A percentile compares a stretch with the other conserved stretches of the same genome.
phyloP scores from a whole-genome alignment of 2,113 vertebrate genomes.

The Tupaia tana region DNA sequence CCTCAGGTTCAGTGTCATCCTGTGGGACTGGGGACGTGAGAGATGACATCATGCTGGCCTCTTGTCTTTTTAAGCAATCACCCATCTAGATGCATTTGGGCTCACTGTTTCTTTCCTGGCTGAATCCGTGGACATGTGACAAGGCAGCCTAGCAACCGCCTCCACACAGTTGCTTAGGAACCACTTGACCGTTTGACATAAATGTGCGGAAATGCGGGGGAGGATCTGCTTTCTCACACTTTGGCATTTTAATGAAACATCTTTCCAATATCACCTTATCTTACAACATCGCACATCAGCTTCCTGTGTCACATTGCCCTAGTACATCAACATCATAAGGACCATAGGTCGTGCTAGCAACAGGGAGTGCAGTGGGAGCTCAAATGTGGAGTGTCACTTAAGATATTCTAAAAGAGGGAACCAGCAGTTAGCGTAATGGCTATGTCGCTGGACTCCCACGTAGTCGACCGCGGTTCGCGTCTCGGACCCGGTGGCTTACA shows the following conservation, averaged over 20 bases:
- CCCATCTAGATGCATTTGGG: neutral
- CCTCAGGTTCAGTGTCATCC: neutral
- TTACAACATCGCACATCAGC: constrained; percentile 67
- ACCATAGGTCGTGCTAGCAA: constrained; percentile 65
- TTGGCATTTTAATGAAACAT: constrained; percentile 79
- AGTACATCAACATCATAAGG: constrained; percentile 59
- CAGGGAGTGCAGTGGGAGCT: neutral
- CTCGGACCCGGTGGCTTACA: too few species aligned
- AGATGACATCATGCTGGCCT: neutral
- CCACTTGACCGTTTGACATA: constrained; percentile 46
- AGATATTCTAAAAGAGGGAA: constrained; percentile 89
- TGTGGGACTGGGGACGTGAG: neutral
- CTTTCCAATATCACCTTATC: constrained; percentile 73
- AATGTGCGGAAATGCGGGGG: neutral
- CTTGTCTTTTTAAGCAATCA: constrained; percentile 21
- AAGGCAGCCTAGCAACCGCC: constrained; percentile 29
- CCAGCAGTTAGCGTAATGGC: too few species aligned
- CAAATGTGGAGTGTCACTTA: constrained; percentile 84
- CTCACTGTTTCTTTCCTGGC: neutral
- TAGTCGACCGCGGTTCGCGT: too few species aligned
- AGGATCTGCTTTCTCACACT: constrained; percentile 50
- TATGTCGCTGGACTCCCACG: too few species aligned
- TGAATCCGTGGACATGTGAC: constrained; percentile 26
- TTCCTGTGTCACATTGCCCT: constrained; percentile 59
- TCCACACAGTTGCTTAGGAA: constrained; percentile 34